These are phyloP conservation scores for Ceratotherium simum DNA, from an alignment of 2,113 vertebrate genomes.

Conservation along the genomic window DNA sequence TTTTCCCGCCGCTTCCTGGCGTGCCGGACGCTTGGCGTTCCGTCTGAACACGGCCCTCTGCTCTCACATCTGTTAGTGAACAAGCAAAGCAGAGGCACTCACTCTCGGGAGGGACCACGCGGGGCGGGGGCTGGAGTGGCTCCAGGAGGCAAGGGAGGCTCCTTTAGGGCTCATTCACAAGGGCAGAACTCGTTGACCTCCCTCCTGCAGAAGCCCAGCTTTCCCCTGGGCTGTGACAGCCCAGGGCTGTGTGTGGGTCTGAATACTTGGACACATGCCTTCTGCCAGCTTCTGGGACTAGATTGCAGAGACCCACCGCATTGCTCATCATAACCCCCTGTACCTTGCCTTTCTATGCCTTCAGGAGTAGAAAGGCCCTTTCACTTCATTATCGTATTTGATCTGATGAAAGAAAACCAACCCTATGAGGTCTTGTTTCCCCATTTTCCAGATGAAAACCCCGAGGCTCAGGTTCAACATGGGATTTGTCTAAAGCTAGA, in stretches of 20 bases:
- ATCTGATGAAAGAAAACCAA: neutral
- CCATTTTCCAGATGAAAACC: slow-evolving; percentile 12
- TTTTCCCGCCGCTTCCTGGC: slow-evolving; percentile 92
- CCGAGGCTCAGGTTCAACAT: neutral
- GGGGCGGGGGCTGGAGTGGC: accelerated
- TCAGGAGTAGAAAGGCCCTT: neutral
- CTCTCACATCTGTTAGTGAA: slow-evolving; percentile 90
- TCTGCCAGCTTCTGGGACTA: neutral
- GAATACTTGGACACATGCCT: accelerated
- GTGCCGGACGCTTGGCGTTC: slow-evolving; percentile 85
- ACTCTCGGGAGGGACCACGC: neutral
- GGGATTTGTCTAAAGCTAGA: neutral
- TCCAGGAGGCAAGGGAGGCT: neutral
- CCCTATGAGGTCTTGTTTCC: neutral
- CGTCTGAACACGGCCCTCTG: slow-evolving; percentile 82
- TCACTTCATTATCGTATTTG: neutral
- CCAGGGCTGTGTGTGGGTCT: neutral
- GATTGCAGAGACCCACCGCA: accelerated
- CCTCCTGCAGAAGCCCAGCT: neutral
- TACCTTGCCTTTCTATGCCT: neutral
- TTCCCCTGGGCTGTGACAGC: no score
- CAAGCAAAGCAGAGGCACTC: slow-evolving; percentile 79
- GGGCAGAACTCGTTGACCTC: neutral
- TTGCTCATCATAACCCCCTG: neutral
- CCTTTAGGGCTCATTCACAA: neutral